Percentiles rank a stretch among this genome's conserved stretches.
Evolutionary conservation across 2,888 invertebrate genomes (phyloP).

Genomic region (Synergus umbraculus): DNA sequence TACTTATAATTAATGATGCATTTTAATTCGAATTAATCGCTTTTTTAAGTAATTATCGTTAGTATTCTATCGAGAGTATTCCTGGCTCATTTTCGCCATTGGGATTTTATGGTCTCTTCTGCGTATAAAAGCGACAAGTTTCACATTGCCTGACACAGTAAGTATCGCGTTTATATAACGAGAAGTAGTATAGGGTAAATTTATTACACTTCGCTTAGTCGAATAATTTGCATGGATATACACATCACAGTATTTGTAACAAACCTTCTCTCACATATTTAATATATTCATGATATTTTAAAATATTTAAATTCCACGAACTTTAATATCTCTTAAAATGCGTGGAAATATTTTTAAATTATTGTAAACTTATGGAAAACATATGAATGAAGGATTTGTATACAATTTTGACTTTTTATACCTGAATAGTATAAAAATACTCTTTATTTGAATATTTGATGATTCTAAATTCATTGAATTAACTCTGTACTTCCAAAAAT

Average conservation of each 20-base stretch:
- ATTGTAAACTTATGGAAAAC: too few species aligned
- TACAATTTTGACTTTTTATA: too few species aligned
- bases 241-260: neutral
- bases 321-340: too few species aligned
- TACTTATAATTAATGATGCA: neutral
- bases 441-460: too few species aligned
- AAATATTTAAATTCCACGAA: neutral
- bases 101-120: constrained; percentile 18
- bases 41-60: neutral
- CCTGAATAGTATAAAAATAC: too few species aligned
- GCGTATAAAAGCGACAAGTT: constrained; percentile 19
- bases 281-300: neutral
- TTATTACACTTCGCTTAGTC: constrained; percentile 30
- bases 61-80: neutral
- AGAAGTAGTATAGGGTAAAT: constrained; percentile 25
- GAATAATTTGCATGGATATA: neutral
- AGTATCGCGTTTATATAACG: constrained; percentile 27
- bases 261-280: neutral
- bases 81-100: constrained; percentile 19
- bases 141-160: constrained; percentile 30
- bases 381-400: too few species aligned
- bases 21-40: neutral
- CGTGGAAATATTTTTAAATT: too few species aligned
- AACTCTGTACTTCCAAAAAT: too few species aligned
- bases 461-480: too few species aligned